A percentile compares a stretch with the other conserved stretches of the same genome.
Conservation (phyloP, 1,140 invertebrate genomes). For the Bombus cullumanus region DNA sequence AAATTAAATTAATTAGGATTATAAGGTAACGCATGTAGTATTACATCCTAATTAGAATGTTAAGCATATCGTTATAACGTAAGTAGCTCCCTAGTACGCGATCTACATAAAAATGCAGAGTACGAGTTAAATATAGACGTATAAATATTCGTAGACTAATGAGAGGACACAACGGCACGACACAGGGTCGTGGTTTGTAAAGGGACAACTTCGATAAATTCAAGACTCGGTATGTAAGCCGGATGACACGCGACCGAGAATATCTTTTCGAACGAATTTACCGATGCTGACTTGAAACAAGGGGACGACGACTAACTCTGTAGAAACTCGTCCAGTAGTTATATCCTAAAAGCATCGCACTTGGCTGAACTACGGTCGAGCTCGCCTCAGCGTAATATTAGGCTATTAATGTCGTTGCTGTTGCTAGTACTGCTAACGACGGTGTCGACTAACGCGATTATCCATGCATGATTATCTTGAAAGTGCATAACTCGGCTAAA, state of each 20-base stretch:
- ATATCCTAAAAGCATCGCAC: conserved; percentile 43
- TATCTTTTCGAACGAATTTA: conserved; percentile 19
- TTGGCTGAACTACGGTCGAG: conserved; percentile 14
- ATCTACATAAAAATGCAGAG: no score
- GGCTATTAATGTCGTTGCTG: conserved; percentile 52
- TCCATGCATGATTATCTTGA: conserved; percentile 46
- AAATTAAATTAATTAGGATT: no score
- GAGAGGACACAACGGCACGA: no score
- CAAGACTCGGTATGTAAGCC: neutral
- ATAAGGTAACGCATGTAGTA: no score
- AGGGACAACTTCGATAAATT: neutral
- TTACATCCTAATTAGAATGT: no score
- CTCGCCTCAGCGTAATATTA: conserved; percentile 33
- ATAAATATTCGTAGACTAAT: no score
- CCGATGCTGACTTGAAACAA: neutral
- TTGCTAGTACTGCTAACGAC: conserved; percentile 45
- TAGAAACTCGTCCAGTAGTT: conserved; percentile 37
- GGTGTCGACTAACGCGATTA: conserved; percentile 39
- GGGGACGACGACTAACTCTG: conserved; percentile 8
- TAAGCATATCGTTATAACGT: no score
- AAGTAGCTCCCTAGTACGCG: no score
- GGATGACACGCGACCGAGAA: neutral
- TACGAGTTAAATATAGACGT: no score
- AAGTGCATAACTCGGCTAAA: conserved; percentile 10
- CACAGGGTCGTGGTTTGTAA: neutral